These are phyloP conservation scores for Prunella strophiata DNA, from an alignment of 2,797 vertebrate species.

Conservation along the genomic window DNA sequence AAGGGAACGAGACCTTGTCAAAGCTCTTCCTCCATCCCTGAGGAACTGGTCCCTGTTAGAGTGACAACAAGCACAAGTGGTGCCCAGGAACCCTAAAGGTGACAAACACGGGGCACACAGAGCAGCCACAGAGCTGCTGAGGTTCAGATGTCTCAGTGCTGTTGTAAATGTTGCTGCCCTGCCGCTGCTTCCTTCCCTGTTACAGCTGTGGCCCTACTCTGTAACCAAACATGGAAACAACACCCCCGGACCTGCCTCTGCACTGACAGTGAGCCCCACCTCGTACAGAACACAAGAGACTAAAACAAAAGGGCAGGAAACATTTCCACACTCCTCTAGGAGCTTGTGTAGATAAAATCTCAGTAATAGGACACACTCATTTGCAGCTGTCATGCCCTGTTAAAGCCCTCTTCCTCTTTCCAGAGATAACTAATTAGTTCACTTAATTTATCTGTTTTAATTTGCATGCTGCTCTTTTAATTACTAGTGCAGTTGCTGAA, in stretches of 20 bases:
- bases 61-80: too few species aligned
- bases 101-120: background rate
- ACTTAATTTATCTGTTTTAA: slow-evolving; percentile 67
- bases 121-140: background rate
- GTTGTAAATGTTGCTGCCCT: background rate
- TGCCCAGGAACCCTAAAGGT: background rate
- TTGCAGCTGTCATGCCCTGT: slow-evolving; percentile 49
- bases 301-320: background rate
- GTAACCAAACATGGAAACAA: background rate
- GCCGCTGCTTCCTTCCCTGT: background rate
- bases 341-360: slow-evolving; percentile 4
- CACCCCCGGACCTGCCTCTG: background rate
- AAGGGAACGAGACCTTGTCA: background rate
- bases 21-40: background rate
- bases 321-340: background rate
- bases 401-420: slow-evolving; percentile 40
- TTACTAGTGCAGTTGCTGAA: slow-evolving; percentile 35
- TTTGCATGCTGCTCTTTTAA: slow-evolving; percentile 65
- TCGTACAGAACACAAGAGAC: background rate
- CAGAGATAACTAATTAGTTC: slow-evolving; percentile 58
- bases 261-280: background rate
- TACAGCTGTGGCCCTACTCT: background rate
- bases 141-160: too few species aligned
- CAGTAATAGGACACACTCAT: background rate
- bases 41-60: background rate